Base-by-base conservation (phyloP, 2,113 vertebrate genomes). In the Morone chrysops region DNA sequence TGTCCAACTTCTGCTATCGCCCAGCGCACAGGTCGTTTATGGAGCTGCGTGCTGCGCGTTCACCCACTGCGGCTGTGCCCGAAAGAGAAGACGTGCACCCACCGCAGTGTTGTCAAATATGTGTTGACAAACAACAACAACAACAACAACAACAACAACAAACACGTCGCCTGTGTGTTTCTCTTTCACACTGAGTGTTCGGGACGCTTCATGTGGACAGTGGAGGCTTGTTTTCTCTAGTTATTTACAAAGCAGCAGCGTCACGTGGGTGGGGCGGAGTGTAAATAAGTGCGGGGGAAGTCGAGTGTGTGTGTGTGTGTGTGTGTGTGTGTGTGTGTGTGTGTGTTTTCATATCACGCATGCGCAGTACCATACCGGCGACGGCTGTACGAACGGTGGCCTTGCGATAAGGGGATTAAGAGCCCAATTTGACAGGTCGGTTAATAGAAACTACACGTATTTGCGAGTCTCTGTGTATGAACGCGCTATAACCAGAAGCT, bases 321-420 rank as follows among this genome's bases (percentile, higher is more conserved):
- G 50, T 40, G 65, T 53, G 45, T 48, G 4, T 48, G 8, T 1
- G 48, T 6, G 20, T 0, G n/a, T 14, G 11, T n/a, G 57, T 6
- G 57, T 10, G 31, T 14, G 70, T 3, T 75, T 50, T 56, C n/a
- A 50, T 70, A 2, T 5, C 5, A 41, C 93, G 88, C 94, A 91
- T 94, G 95, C 94, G 94, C 88, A 88, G n/a, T 86, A 40, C 5
- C 17, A 65, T 91, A 95, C 94, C 94, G 94, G 94, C 92, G 83
- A 89, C 90, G 87, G 93, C 91, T 87, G 87, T 87, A 76, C 57
- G 50, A 71, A 70, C 93, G 59, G 92, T 90, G 93, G 94, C 93
- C 93, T 92, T 91, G 78, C 85, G 76, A 81, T 71, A 85, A 90
- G 84, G 90, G 94, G 93, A 93, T 94, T 92, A 94, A 40, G 78